phyloP scores from a whole-genome alignment of 2,113 vertebrate genomes.

The Anarhynchus alexandrinus region DNA sequence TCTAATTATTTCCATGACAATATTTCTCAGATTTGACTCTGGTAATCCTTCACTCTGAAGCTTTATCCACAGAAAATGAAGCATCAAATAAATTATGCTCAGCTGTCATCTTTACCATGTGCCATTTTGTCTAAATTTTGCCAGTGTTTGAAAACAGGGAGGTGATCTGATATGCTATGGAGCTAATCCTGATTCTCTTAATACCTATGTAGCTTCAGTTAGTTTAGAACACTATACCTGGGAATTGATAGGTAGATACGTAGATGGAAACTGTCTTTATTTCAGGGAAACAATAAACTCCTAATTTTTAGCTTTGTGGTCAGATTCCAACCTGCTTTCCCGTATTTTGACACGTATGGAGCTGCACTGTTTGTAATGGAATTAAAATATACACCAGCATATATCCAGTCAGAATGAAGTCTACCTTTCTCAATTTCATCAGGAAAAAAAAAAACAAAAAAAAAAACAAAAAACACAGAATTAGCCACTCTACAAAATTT shows the following conservation, averaged over 20 bases:
- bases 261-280: background rate
- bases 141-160: background rate
- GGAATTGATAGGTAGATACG: background rate
- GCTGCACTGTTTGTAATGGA: background rate
- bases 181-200: background rate
- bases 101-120: background rate
- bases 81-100: background rate
- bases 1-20: conserved; percentile 12
- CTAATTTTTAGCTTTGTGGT: background rate
- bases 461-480: background rate
- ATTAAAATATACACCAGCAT: background rate
- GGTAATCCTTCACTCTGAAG: conserved; percentile 35
- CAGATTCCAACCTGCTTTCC: background rate
- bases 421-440: background rate
- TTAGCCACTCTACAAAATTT: background rate
- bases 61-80: conserved; percentile 9
- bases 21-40: conserved; percentile 15
- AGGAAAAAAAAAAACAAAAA: background rate
- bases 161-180: background rate
- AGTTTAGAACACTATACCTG: background rate
- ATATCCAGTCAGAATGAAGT: background rate
- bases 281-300: background rate
- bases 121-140: background rate
- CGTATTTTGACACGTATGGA: background rate
- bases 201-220: background rate